Conservation (phyloP, 2,888 invertebrate genomes). For the Agonum fuliginosum region DNA sequence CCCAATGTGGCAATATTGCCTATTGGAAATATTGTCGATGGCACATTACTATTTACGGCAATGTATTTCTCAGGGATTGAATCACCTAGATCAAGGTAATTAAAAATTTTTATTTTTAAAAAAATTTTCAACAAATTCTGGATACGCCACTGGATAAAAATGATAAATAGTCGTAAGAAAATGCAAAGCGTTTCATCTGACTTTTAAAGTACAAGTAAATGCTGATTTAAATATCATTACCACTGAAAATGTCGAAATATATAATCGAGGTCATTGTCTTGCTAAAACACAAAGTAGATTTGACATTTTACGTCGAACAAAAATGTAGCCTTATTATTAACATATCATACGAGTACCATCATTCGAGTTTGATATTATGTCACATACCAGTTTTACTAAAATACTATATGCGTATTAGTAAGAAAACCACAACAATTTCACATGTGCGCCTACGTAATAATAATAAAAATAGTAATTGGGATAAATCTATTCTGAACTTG, state of each 20-base stretch:
- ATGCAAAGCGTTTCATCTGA: not conserved
- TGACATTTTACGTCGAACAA: constrained; percentile 16
- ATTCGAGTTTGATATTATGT: not conserved
- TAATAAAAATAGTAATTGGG: constrained; percentile 26
- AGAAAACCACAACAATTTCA: not conserved
- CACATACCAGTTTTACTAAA: not conserved
- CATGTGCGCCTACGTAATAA: not conserved
- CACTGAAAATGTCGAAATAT: constrained; percentile 25
- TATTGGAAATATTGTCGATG: no score
- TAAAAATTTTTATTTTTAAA: no score
- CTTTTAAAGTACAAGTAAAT: constrained; percentile 16
- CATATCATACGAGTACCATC: no score
- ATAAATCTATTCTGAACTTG: constrained; percentile 12
- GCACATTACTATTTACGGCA: no score
- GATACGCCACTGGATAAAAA: not conserved
- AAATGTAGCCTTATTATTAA: not conserved
- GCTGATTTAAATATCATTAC: constrained; percentile 29
- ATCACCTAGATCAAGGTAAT: no score
- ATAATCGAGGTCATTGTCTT: constrained; percentile 34
- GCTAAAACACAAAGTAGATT: constrained; percentile 6
- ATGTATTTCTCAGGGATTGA: no score
- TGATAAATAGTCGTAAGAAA: not conserved
- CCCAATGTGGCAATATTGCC: no score
- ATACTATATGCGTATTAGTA: not conserved
- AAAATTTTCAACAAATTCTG: not conserved